phyloP scores from a whole-genome alignment of 2,888 invertebrate genomes.

The Isotomurus palustris region DNA sequence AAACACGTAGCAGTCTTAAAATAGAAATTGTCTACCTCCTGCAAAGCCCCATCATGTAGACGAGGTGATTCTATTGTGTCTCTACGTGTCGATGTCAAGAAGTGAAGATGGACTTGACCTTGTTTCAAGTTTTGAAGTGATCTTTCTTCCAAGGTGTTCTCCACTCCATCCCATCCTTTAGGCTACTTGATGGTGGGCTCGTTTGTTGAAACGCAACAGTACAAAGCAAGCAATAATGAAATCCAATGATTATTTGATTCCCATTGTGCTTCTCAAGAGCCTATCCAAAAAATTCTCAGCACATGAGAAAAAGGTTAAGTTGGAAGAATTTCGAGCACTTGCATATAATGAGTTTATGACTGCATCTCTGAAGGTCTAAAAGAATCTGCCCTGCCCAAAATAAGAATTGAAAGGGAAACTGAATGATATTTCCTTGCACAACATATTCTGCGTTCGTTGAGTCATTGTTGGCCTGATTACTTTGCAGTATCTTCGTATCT shows the following conservation, averaged over 20 bases:
- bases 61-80: not conserved
- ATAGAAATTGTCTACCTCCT: conserved; percentile 5
- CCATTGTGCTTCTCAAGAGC: conserved; percentile 3
- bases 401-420: too few relatives aligned
- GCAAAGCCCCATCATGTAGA: not conserved
- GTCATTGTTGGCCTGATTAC: too few relatives aligned
- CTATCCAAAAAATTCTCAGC: conserved; percentile 1
- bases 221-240: conserved; percentile 7
- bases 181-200: conserved; percentile 12
- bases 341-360: too few relatives aligned
- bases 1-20: too few relatives aligned
- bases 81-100: conserved; percentile 14
- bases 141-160: conserved; percentile 8
- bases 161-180: not conserved
- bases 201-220: not conserved
- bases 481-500: too few relatives aligned
- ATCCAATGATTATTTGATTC: conserved; percentile 15
- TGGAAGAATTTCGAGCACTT: too few relatives aligned
- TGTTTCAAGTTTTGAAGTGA: conserved; percentile 16
- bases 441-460: too few relatives aligned
- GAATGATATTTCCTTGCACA: too few relatives aligned
- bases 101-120: conserved; percentile 37
- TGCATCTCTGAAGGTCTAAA: too few relatives aligned
- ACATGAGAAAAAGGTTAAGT: too few relatives aligned
- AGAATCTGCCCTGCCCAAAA: too few relatives aligned